A percentile compares a stretch with the other conserved stretches of the same genome.
These are phyloP conservation scores for Perca flavescens DNA, from an alignment of 2,113 vertebrate genomes.

Conservation along the genomic window DNA sequence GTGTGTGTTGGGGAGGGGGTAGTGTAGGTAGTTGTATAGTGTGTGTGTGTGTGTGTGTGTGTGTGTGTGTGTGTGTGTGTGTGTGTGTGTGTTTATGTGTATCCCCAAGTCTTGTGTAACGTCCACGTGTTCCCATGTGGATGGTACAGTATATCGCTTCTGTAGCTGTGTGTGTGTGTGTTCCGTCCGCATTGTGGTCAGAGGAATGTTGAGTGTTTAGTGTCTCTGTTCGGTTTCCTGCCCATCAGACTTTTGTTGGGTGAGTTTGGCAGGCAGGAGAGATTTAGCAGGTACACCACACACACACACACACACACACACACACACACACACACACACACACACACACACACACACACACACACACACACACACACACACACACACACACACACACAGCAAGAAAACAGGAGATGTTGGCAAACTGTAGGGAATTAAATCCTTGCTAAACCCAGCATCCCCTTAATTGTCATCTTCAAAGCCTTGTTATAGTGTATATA, in stretches of 20 bases:
- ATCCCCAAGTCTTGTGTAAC: constrained; percentile 56
- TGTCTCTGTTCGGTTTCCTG: constrained; percentile 63
- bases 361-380: constrained; percentile 37
- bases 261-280: constrained; percentile 57
- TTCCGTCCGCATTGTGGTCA: constrained; percentile 55
- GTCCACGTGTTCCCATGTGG: constrained; percentile 44
- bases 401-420: constrained; percentile 8
- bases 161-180: constrained; percentile 26
- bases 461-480: neutral
- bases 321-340: constrained; percentile 40
- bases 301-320: constrained; percentile 33
- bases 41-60: constrained; percentile 17
- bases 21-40: constrained; percentile 8
- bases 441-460: constrained; percentile 3
- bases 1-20: constrained; percentile 27
- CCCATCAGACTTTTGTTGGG: constrained; percentile 48
- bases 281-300: constrained; percentile 55
- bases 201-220: constrained; percentile 71
- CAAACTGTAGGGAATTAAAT: constrained; percentile 10
- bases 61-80: constrained; percentile 21
- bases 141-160: constrained; percentile 23
- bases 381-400: constrained; percentile 26
- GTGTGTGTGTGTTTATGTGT: constrained; percentile 23
- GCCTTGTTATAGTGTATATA: neutral
- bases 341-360: constrained; percentile 31